Percentiles rank a stretch among this genome's conserved stretches.
phyloP scores from a whole-genome alignment of 2,797 vertebrate genomes.

The Sebastolobus altivelis region DNA sequence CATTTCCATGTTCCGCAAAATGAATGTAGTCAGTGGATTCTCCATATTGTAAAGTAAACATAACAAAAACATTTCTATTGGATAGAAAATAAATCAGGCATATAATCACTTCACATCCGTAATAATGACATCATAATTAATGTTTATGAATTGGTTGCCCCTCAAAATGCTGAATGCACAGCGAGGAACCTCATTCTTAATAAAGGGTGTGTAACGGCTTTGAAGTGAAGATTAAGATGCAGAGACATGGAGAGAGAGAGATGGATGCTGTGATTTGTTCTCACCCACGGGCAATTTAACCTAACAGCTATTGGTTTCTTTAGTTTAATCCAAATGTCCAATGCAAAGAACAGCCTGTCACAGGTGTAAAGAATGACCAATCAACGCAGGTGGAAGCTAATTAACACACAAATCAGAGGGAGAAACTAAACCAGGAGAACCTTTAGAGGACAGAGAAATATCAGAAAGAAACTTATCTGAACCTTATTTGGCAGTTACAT shows the following conservation, averaged over 20 bases:
- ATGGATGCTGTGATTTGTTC: not conserved
- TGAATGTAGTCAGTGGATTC: not conserved
- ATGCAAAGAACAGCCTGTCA: not conserved
- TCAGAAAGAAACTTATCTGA: not conserved
- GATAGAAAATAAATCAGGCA: not conserved
- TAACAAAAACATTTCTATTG: not conserved
- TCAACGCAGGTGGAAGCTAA: not conserved
- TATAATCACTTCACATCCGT: not conserved
- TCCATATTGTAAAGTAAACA: not conserved
- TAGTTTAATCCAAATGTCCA: not conserved
- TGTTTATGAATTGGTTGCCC: not conserved
- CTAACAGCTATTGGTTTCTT: not conserved
- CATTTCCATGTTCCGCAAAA: not conserved
- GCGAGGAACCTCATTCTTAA: not conserved
- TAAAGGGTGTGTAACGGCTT: not conserved
- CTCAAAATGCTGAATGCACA: not conserved
- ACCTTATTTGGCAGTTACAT: not conserved
- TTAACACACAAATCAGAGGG: not conserved
- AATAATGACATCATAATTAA: not conserved
- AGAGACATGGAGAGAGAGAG: not conserved
- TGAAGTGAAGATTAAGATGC: constrained; percentile 5
- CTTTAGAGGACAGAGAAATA: not conserved
- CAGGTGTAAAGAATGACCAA: not conserved
- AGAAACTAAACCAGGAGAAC: not conserved
- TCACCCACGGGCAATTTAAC: not conserved